A percentile compares a stretch with the other conserved stretches of the same genome.
Conservation (phyloP, 2,113 vertebrate genomes). For the Suricata suricatta region DNA sequence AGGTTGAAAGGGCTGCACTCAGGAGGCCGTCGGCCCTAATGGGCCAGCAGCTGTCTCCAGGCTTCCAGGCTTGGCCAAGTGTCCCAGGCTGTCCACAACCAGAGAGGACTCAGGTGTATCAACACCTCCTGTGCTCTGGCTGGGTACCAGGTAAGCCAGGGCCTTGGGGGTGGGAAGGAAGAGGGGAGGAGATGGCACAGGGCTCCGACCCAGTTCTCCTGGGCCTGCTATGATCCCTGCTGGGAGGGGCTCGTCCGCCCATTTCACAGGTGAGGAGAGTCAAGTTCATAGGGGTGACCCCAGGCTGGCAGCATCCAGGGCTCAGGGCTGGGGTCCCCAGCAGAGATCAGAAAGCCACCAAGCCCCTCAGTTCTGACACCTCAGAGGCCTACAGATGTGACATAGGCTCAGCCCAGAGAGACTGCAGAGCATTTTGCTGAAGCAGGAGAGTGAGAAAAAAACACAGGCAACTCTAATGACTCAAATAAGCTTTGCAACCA, state of each 20-base stretch:
- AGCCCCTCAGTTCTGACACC: not conserved
- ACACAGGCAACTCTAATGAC: slow-evolving; percentile 29
- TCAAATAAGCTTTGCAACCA: slow-evolving; percentile 37
- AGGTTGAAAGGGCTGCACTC: not conserved
- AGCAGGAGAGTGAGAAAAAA: not conserved
- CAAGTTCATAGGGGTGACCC: not conserved
- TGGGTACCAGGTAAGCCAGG: not conserved
- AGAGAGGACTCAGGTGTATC: not conserved
- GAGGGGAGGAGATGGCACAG: not conserved
- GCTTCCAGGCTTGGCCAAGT: not conserved
- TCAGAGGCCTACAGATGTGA: not conserved
- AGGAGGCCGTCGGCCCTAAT: not conserved
- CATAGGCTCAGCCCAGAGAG: not conserved
- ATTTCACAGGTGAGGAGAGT: not conserved
- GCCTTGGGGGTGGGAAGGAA: not conserved
- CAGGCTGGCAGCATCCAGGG: not conserved
- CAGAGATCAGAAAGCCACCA: not conserved
- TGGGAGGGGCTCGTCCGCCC: not conserved
- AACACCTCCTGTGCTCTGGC: not conserved
- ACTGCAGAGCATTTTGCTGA: not conserved
- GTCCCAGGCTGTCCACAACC: not conserved
- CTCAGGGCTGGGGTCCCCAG: not conserved
- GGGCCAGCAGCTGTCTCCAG: not conserved
- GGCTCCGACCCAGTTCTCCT: not conserved
- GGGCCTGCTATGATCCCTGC: not conserved